Conservation (phyloP, 2,888 invertebrate genomes). For the Thysanoteuthis rhombus region DNA sequence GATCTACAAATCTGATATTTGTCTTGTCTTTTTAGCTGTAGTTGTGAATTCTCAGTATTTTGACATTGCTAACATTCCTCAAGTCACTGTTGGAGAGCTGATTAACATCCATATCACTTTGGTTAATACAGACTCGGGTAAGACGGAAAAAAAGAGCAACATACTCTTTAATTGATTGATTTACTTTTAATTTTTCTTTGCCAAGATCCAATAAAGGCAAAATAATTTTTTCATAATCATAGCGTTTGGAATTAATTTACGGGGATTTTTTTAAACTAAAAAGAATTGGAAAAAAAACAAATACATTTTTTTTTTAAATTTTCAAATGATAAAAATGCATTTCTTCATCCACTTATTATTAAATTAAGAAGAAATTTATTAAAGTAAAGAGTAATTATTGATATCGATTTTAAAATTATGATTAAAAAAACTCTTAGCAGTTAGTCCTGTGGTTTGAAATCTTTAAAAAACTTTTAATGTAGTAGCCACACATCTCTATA, state of each 20-base stretch:
- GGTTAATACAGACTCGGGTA: background rate
- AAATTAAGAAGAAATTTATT: no score
- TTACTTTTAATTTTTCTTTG: background rate
- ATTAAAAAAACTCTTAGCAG: no score
- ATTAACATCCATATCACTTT: background rate
- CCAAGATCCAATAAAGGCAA: background rate
- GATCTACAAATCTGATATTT: background rate
- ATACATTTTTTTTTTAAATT: no score
- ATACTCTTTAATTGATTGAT: background rate
- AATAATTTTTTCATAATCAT: background rate
- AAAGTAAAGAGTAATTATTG: no score
- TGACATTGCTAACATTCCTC: background rate
- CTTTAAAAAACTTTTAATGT: no score
- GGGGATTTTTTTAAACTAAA: background rate
- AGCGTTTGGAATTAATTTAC: background rate
- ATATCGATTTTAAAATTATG: no score
- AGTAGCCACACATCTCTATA: no score
- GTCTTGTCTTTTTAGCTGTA: background rate
- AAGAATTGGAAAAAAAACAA: no score
- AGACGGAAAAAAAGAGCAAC: no score
- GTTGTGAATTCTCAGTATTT: conserved; percentile 23
- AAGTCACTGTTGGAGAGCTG: conserved; percentile 1
- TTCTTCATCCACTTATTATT: no score
- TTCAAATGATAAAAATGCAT: no score
- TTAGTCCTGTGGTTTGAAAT: no score